These are phyloP conservation scores for Chaenocephalus aceratus DNA, from an alignment of 2,113 vertebrate genomes.

Conservation along the genomic window DNA sequence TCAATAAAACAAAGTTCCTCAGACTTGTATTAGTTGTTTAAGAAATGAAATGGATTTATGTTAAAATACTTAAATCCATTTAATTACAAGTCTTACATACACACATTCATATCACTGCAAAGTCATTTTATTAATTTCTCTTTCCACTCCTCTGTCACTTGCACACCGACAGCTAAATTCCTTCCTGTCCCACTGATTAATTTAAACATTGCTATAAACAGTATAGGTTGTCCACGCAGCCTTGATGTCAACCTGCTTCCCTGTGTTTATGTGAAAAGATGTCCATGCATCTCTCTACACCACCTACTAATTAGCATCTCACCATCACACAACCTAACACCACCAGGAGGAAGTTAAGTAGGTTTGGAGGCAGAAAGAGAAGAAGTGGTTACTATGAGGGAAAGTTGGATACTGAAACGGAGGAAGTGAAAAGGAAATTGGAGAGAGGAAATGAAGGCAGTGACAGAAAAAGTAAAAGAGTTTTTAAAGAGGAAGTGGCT, in stretches of 20 bases:
- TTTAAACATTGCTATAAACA: slow-evolving; percentile 78
- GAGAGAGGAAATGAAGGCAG: slow-evolving; percentile 55
- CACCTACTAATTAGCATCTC: slow-evolving; percentile 70
- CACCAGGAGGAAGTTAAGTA: slow-evolving; percentile 15
- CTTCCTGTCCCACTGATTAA: slow-evolving; percentile 72
- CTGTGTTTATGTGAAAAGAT: slow-evolving; percentile 71
- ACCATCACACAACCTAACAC: slow-evolving; percentile 24
- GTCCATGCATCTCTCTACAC: slow-evolving; percentile 53
- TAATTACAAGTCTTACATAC: neutral
- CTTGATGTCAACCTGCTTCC: slow-evolving; percentile 64
- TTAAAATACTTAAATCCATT: neutral
- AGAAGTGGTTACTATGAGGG: slow-evolving; percentile 35
- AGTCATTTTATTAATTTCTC: slow-evolving; percentile 5
- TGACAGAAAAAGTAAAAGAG: slow-evolving; percentile 51
- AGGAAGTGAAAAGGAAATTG: slow-evolving; percentile 57
- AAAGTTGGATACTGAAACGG: slow-evolving; percentile 40
- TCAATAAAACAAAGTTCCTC: slow-evolving; percentile 4
- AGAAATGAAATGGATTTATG: neutral
- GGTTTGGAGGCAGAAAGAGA: slow-evolving; percentile 36
- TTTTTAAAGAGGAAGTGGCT: slow-evolving; percentile 53
- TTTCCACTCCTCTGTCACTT: slow-evolving; percentile 31
- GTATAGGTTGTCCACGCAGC: slow-evolving; percentile 61
- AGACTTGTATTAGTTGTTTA: neutral
- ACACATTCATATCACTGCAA: neutral
- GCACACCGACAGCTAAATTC: slow-evolving; percentile 46